A percentile compares a stretch with the other conserved stretches of the same genome.
phyloP scores from a whole-genome alignment of 2,888 invertebrate genomes.

The Eupithecia insigniata region DNA sequence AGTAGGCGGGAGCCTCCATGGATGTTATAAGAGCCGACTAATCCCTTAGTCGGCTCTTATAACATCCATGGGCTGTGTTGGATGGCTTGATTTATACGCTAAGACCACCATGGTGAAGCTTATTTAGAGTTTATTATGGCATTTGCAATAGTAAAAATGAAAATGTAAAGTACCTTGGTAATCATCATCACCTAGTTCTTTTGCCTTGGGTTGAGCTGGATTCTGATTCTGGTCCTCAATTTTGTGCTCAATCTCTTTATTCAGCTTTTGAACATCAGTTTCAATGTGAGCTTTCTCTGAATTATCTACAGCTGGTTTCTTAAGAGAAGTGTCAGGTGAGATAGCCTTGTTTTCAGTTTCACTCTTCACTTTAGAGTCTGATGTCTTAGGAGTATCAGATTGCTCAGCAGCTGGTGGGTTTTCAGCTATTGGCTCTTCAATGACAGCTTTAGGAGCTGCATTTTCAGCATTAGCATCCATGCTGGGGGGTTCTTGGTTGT shows the following conservation, averaged over 20 bases:
- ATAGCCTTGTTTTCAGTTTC: constrained; percentile 30
- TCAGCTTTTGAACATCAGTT: constrained; percentile 28
- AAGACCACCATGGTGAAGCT: background rate
- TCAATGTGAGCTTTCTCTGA: constrained; percentile 27
- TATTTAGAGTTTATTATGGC: background rate
- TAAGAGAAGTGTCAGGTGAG: background rate
- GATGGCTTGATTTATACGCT: background rate
- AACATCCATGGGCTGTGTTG: background rate
- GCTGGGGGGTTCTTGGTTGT: constrained; percentile 23
- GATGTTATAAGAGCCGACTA: too few relatives aligned
- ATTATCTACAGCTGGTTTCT: constrained; percentile 30
- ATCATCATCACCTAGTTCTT: constrained; percentile 45
- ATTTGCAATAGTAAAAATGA: background rate
- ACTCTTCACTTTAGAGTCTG: constrained; percentile 17
- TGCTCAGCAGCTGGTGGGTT: constrained; percentile 13
- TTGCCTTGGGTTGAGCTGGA: constrained; percentile 39
- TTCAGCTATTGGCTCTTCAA: constrained; percentile 30
- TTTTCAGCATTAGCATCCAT: constrained; percentile 25
- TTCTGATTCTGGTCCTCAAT: constrained; percentile 45
- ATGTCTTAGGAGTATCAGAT: constrained; percentile 25
- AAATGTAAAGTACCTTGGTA: constrained; percentile 46
- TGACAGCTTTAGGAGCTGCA: constrained; percentile 11
- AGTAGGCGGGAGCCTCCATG: too few relatives aligned
- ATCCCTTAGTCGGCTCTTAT: background rate
- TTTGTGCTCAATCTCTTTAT: constrained; percentile 44